A percentile compares a stretch with the other conserved stretches of the same genome.
Conservation (phyloP, 2,113 vertebrate genomes). For the Orientallactaga bullata region DNA sequence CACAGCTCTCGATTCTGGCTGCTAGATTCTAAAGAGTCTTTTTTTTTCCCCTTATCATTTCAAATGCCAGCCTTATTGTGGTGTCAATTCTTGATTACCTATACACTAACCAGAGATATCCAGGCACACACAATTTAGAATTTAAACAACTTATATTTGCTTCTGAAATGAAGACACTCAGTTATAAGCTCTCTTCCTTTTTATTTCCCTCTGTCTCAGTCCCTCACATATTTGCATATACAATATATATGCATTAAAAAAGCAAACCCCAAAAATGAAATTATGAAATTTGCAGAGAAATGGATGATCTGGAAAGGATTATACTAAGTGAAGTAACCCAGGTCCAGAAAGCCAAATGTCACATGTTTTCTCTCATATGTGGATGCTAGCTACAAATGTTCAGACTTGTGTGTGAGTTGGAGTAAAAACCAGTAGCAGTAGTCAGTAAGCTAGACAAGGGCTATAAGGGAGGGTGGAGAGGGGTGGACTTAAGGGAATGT, state of each 20-base stretch:
- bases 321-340: too few relatives aligned
- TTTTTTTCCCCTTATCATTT: constrained; percentile 68
- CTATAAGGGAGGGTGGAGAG: too few relatives aligned
- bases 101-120: neutral
- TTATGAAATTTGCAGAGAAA: too few relatives aligned
- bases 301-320: too few relatives aligned
- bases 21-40: constrained; percentile 60
- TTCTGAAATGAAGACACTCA: constrained; percentile 60
- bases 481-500: too few relatives aligned
- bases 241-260: neutral
- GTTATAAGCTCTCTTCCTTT: neutral
- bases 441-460: too few relatives aligned
- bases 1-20: constrained; percentile 62
- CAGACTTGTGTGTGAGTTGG: too few relatives aligned
- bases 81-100: constrained; percentile 70
- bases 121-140: constrained; percentile 44
- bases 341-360: too few relatives aligned
- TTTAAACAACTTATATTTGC: constrained; percentile 69
- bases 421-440: too few relatives aligned
- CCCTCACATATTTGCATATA: neutral
- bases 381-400: too few relatives aligned
- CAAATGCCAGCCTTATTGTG: constrained; percentile 61
- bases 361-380: too few relatives aligned
- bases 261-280: neutral
- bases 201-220: neutral